phyloP scores from a whole-genome alignment of 2,113 vertebrate species.

The Capra hircus region DNA sequence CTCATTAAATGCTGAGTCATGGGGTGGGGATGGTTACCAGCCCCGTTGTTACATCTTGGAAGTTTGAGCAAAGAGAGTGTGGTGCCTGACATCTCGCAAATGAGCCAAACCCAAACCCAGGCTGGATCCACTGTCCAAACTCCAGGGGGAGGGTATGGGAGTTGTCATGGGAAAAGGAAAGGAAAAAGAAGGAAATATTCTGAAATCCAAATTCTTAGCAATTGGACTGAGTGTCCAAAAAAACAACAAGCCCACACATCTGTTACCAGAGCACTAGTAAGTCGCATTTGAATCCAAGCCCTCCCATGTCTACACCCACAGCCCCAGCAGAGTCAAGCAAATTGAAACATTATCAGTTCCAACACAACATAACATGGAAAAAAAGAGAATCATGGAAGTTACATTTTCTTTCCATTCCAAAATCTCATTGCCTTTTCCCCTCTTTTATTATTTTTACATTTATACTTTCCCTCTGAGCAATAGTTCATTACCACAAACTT shows the following conservation, averaged over 20 bases:
- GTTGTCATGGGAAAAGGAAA: neutral
- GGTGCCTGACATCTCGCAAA: neutral
- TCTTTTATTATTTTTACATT: neutral
- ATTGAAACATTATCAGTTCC: neutral
- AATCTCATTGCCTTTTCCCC: rapidly evolving
- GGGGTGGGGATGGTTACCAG: too few relatives aligned
- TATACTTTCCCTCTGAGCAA: neutral
- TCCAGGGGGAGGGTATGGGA: neutral
- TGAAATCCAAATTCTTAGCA: neutral
- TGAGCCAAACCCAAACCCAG: neutral
- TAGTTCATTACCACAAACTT: neutral
- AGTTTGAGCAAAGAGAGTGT: neutral
- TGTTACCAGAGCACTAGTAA: neutral
- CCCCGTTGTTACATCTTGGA: neutral
- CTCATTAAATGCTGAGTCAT: neutral
- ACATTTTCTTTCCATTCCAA: neutral
- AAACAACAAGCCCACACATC: neutral
- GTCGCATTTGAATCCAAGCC: neutral
- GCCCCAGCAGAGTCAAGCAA: neutral
- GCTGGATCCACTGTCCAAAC: rapidly evolving
- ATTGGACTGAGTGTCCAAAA: neutral
- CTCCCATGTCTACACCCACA: neutral
- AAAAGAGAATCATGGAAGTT: neutral
- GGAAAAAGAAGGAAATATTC: neutral
- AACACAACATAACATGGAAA: neutral